These are phyloP conservation scores for Rhinogobius similis DNA, from an alignment of 2,113 vertebrate species.

Conservation along the genomic window DNA sequence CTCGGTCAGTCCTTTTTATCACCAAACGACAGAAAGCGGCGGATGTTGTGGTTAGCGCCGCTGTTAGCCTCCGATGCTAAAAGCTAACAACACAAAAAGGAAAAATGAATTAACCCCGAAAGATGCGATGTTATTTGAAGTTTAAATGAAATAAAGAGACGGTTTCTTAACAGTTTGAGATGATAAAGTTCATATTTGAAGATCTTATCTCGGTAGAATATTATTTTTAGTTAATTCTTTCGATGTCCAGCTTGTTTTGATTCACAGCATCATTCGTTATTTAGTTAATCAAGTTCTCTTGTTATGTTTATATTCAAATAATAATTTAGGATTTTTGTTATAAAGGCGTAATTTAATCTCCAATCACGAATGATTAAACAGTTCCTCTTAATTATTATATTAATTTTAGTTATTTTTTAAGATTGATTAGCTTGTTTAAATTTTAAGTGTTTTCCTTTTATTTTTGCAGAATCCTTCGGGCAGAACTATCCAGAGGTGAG, in stretches of 20 bases:
- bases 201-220: too few species aligned
- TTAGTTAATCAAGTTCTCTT: too few species aligned
- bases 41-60: conserved; percentile 51
- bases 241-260: too few species aligned
- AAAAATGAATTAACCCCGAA: not conserved
- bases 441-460: not conserved
- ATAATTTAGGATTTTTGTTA: too few species aligned
- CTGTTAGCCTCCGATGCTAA: conserved; percentile 41
- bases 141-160: not conserved
- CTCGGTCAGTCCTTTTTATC: conserved; percentile 65
- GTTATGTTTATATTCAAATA: too few species aligned
- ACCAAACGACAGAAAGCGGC: too few species aligned
- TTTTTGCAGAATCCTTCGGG: conserved; percentile 88
- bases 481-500: conserved; percentile 98
- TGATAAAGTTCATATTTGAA: not conserved
- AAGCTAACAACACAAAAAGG: not conserved
- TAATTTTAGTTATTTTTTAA: too few species aligned
- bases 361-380: too few species aligned
- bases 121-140: rapidly evolving
- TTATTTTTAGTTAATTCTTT: too few species aligned
- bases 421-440: not conserved
- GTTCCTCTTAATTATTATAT: too few species aligned
- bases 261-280: too few species aligned
- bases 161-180: not conserved
- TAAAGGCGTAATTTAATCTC: too few species aligned